Evolutionary conservation across 1,140 invertebrate genomes (phyloP).

Genomic region (Rhynchophorus ferrugineus): DNA sequence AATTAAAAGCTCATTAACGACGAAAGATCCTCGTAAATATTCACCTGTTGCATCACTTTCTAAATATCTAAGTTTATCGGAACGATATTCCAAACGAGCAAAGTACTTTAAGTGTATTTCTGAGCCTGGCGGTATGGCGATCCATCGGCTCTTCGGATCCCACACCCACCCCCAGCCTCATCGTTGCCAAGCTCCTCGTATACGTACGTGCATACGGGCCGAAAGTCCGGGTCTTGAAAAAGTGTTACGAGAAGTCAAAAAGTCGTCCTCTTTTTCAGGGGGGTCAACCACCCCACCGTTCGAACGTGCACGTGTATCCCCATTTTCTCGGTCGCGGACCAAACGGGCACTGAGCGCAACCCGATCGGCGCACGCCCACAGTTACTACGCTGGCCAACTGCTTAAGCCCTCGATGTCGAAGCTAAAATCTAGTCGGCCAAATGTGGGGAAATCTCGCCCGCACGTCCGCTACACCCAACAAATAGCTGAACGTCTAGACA

Average conservation of each 20-base stretch:
- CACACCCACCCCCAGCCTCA: no score
- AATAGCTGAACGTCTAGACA: slow-evolving; percentile 31
- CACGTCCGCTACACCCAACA: slow-evolving; percentile 15
- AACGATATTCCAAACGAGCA: no score
- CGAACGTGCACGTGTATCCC: slow-evolving; percentile 39
- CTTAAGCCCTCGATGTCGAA: slow-evolving; percentile 38
- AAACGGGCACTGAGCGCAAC: slow-evolving; percentile 14
- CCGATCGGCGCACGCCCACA: slow-evolving; percentile 29
- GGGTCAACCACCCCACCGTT: slow-evolving; percentile 40
- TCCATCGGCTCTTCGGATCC: no score
- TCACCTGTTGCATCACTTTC: no score
- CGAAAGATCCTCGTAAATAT: no score
- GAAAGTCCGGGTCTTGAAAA: slow-evolving; percentile 26
- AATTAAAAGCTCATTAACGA: no score
- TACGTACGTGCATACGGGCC: no score
- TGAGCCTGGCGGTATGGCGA: no score
- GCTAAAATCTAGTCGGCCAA: slow-evolving; percentile 33
- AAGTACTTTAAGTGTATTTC: no score
- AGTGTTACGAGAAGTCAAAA: slow-evolving; percentile 40
- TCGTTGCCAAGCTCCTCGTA: no score
- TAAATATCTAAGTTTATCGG: no score
- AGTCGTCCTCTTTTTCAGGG: slow-evolving; percentile 24
- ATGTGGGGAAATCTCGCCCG: slow-evolving; percentile 16
- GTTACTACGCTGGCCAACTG: slow-evolving; percentile 33
- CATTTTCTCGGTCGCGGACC: slow-evolving; percentile 31